Conservation (phyloP, 2,113 vertebrate species). For the Caranx melampygus region DNA sequence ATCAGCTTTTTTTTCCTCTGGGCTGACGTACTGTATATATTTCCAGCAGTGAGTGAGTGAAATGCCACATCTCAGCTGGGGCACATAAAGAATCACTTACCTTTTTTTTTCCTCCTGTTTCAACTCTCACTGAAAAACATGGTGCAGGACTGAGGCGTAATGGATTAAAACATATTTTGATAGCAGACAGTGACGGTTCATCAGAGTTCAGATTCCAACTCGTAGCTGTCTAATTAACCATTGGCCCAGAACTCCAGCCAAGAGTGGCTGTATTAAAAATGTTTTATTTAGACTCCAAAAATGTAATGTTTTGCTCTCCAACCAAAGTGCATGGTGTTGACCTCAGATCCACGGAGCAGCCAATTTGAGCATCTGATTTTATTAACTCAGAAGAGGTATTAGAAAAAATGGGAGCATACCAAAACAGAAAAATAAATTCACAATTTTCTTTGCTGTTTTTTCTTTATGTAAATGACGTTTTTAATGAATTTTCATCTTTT, state of each 20-base stretch:
- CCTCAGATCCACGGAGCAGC: constrained; percentile 26
- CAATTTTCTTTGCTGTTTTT: background rate
- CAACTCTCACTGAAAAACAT: background rate
- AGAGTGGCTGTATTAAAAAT: constrained; percentile 21
- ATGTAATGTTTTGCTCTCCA: constrained; percentile 14
- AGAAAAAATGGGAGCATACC: background rate
- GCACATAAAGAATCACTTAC: background rate
- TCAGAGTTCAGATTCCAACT: constrained; percentile 37
- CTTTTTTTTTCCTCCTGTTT: background rate
- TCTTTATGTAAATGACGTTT: background rate
- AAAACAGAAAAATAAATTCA: background rate
- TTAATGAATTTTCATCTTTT: background rate
- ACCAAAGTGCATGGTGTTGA: constrained; percentile 31
- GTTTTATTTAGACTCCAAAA: constrained; percentile 20
- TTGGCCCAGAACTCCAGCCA: constrained; percentile 19
- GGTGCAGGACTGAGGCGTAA: constrained; percentile 1
- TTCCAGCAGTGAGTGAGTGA: background rate
- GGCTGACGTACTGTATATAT: background rate
- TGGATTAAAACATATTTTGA: constrained; percentile 5
- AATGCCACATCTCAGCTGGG: background rate
- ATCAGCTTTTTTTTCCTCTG: background rate
- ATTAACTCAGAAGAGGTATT: constrained; percentile 23
- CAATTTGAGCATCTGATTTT: constrained; percentile 20
- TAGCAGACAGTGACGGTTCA: constrained; percentile 22
- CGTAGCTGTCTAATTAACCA: constrained; percentile 46